Conservation (phyloP, 23 tunicate genomes). For the Aplidium turbinatum region DNA sequence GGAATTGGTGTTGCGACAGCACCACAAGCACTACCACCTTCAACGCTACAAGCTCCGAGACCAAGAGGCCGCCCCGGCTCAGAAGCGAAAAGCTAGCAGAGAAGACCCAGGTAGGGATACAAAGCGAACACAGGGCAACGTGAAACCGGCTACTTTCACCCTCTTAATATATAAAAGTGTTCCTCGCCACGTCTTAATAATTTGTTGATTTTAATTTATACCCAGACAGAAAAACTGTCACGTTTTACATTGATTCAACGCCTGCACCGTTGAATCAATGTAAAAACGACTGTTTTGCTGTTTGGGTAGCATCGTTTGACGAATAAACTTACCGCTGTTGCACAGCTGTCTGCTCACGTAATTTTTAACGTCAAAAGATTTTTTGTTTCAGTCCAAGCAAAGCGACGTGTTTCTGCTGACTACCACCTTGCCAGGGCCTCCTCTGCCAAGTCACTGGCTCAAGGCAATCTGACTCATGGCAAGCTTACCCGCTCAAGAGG, state of each 20-base stretch:
- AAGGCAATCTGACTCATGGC: neutral
- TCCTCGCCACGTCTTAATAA: too few species aligned
- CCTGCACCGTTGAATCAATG: too few species aligned
- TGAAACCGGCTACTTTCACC: too few species aligned
- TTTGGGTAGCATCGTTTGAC: too few species aligned
- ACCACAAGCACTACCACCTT: constrained; percentile 77
- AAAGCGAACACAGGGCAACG: too few species aligned
- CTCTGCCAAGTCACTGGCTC: neutral
- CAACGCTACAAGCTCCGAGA: constrained; percentile 68
- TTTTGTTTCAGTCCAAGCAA: constrained; percentile 11
- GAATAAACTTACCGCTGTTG: too few species aligned
- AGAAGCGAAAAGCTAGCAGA: constrained; percentile 49
- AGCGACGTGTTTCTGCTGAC: constrained; percentile 66
- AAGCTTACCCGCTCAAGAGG: constrained; percentile 40
- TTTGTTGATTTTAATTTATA: too few species aligned
- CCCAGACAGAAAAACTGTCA: too few species aligned
- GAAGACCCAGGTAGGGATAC: constrained; percentile 47
- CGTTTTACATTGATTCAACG: too few species aligned
- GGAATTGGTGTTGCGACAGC: constrained; percentile 55
- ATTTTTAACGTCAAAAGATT: neutral
- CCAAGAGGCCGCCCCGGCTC: constrained; percentile 41
- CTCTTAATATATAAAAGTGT: too few species aligned
- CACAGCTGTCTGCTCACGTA: neutral
- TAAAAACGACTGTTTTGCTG: too few species aligned
- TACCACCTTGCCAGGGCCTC: constrained; percentile 14